Evolutionary conservation across 2,888 invertebrate species (phyloP).

Genomic region (Apoda limacodes): DNA sequence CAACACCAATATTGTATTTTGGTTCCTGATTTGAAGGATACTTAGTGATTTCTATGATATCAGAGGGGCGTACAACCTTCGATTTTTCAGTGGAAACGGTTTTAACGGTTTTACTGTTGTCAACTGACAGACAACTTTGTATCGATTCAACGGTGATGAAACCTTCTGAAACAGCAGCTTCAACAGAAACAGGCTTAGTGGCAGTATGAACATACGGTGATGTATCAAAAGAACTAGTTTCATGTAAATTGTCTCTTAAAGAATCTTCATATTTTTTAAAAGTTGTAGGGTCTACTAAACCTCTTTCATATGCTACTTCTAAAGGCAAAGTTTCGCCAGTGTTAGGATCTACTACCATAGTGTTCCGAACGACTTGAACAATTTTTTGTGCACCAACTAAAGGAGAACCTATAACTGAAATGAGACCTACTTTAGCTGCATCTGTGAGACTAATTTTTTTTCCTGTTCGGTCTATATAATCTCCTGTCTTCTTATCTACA

Average conservation of each 20-base stretch:
- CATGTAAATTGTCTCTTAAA: conserved; percentile 42
- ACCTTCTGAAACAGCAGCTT: conserved; percentile 69
- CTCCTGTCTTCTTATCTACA: conserved; percentile 77
- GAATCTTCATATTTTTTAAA: conserved; percentile 65
- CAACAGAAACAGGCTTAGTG: conserved; percentile 67
- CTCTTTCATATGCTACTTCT: conserved; percentile 83
- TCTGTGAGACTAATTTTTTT: conserved; percentile 76
- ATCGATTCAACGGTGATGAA: conserved; percentile 66
- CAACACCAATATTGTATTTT: conserved; percentile 74
- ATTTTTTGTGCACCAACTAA: conserved; percentile 77
- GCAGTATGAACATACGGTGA: conserved; percentile 36
- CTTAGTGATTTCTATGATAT: conserved; percentile 70
- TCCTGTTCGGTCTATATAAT: conserved; percentile 75
- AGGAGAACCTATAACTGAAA: conserved; percentile 81
- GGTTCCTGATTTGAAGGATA: conserved; percentile 71
- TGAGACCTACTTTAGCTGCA: conserved; percentile 82
- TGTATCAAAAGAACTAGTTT: conserved; percentile 25
- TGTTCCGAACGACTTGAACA: conserved; percentile 72
- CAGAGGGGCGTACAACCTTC: conserved; percentile 31
- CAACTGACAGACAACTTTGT: conserved; percentile 51
- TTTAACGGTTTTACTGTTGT: conserved; percentile 34
- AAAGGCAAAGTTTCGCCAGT: conserved; percentile 84
- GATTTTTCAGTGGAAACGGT: conserved; percentile 26
- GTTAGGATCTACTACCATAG: conserved; percentile 81
- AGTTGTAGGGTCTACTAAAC: conserved; percentile 73